phyloP scores from a whole-genome alignment of 2,797 vertebrate species.

The Tinamus major region DNA sequence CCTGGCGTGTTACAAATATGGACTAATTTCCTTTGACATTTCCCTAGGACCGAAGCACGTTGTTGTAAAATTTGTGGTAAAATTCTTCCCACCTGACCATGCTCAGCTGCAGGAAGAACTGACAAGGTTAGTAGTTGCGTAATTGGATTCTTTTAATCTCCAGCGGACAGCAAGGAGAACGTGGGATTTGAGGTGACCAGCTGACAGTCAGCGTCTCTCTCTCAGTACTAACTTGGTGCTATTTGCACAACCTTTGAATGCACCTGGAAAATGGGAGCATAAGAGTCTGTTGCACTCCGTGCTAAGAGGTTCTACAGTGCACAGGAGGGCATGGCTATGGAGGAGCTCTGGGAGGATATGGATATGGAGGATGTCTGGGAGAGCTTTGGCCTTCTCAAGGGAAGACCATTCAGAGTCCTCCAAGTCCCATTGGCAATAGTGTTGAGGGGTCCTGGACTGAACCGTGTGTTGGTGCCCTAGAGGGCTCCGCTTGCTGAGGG shows the following conservation, averaged over 20 bases:
- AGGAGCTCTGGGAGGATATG: not conserved
- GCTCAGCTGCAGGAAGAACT: constrained; percentile 94
- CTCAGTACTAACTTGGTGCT: not conserved
- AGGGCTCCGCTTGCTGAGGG: not conserved
- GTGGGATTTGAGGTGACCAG: not conserved
- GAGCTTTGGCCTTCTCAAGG: not conserved
- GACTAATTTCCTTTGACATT: not conserved
- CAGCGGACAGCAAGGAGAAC: not conserved
- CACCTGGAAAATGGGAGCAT: not conserved
- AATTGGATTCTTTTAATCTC: not conserved
- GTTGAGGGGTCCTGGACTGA: not conserved
- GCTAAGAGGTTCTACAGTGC: not conserved
- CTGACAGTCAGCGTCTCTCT: not conserved
- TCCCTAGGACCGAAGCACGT: constrained; percentile 90
- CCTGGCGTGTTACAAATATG: not conserved
- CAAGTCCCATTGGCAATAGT: not conserved
- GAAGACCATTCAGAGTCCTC: not conserved
- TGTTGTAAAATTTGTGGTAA: constrained; percentile 93
- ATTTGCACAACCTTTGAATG: not conserved
- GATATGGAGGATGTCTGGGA: not conserved
- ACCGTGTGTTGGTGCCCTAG: not conserved
- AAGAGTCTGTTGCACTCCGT: not conserved
- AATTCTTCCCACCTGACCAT: constrained; percentile 96
- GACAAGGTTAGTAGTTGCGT: constrained; percentile 86
- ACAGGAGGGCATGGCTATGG: not conserved